Conservation (phyloP, 2,113 vertebrate species). For the Calidris pugnax region DNA sequence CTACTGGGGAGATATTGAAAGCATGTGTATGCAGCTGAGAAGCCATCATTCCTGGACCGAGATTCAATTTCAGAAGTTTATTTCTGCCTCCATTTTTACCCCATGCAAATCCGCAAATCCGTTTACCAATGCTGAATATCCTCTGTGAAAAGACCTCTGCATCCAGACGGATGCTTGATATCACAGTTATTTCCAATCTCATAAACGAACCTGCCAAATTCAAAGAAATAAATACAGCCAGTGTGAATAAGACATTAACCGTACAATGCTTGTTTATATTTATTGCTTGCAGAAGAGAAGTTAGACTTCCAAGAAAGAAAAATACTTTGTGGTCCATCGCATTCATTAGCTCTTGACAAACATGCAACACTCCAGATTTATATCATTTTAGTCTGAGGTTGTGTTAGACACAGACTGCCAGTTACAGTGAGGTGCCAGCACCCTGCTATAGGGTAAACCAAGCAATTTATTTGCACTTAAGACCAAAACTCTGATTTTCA, state of each 20-base stretch:
- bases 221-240: not conserved
- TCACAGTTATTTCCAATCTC: not conserved
- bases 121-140: not conserved
- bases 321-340: not conserved
- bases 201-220: slow-evolving; percentile 6
- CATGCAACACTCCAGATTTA: not conserved
- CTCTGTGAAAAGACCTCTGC: slow-evolving; percentile 2
- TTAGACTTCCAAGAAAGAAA: not conserved
- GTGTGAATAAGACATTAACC: not conserved
- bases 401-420: not conserved
- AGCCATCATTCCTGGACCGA: not conserved
- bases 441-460: not conserved
- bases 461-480: not conserved
- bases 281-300: not conserved
- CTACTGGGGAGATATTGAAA: slow-evolving; percentile 40
- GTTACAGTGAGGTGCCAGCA: not conserved
- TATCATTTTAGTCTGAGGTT: not conserved
- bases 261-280: not conserved
- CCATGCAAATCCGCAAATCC: slow-evolving; percentile 44
- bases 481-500: not conserved
- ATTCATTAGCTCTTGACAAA: not conserved
- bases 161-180: not conserved
- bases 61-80: not conserved
- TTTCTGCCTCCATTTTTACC: not conserved
- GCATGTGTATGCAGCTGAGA: slow-evolving; percentile 4